These are phyloP conservation scores for Drosophila rubida DNA, from an alignment of 2,888 invertebrate species.

Conservation along the genomic window DNA sequence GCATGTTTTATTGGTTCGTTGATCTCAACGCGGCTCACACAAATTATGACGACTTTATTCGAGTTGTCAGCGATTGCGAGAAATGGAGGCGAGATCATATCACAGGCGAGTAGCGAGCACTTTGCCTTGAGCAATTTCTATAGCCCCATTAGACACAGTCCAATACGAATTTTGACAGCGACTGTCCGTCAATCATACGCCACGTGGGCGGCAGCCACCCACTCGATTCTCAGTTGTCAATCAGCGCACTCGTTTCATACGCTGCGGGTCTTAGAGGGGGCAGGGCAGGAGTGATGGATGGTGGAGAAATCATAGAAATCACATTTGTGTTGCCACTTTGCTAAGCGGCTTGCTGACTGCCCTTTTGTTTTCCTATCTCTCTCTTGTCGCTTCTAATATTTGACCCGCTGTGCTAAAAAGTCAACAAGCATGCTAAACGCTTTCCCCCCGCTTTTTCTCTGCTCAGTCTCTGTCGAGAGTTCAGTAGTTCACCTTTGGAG, in stretches of 20 bases:
- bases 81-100: slow-evolving; percentile 18
- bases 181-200: slow-evolving; percentile 62
- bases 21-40: slow-evolving; percentile 34
- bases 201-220: slow-evolving; percentile 64
- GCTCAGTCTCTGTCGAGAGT: slow-evolving; percentile 36
- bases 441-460: background rate
- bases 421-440: slow-evolving; percentile 67
- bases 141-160: slow-evolving; percentile 42
- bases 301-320: slow-evolving; percentile 70
- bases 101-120: slow-evolving; percentile 17
- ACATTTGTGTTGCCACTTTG: slow-evolving; percentile 36
- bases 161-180: slow-evolving; percentile 27
- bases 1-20: slow-evolving; percentile 45
- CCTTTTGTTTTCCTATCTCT: slow-evolving; percentile 52
- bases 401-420: slow-evolving; percentile 67
- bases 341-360: slow-evolving; percentile 76
- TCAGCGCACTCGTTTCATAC: slow-evolving; percentile 13
- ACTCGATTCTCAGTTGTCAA: slow-evolving; percentile 39
- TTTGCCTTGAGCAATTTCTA: slow-evolving; percentile 52
- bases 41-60: slow-evolving; percentile 48
- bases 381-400: slow-evolving; percentile 37
- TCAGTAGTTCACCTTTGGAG: slow-evolving; percentile 60
- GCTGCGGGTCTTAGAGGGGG: background rate
- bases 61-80: slow-evolving; percentile 36
- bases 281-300: background rate